These are phyloP conservation scores for Schlechtendalia chinensis DNA, from an alignment of 1,140 invertebrate species.

Conservation along the genomic window DNA sequence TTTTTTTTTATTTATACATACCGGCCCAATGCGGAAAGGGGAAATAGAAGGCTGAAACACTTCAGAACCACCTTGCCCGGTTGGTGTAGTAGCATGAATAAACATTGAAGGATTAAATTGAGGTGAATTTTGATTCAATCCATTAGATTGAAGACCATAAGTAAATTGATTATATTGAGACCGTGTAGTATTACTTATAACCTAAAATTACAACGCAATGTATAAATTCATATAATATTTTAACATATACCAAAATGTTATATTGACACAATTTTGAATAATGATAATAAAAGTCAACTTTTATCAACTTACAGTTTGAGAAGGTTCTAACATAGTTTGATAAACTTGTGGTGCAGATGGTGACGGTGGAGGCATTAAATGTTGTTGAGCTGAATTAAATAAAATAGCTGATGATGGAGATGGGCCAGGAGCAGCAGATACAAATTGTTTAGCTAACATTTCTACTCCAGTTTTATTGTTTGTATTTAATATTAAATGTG, in stretches of 20 bases:
- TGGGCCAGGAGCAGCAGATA: constrained; percentile 40
- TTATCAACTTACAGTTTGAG: constrained; percentile 30
- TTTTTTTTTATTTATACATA: background rate
- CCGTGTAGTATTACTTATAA: constrained; percentile 15
- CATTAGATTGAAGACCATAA: constrained; percentile 43
- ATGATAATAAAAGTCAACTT: too few species aligned
- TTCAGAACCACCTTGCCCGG: constrained; percentile 42
- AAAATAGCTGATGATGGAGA: constrained; percentile 42
- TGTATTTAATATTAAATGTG: constrained; percentile 46
- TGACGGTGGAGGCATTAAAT: constrained; percentile 44
- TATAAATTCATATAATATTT: too few species aligned
- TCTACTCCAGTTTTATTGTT: constrained; percentile 43
- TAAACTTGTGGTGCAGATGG: constrained; percentile 43
- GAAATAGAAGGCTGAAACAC: constrained; percentile 43
- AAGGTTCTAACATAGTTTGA: constrained; percentile 37
- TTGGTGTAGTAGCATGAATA: constrained; percentile 34
- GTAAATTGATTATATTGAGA: constrained; percentile 44
- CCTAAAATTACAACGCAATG: background rate
- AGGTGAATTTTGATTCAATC: constrained; percentile 39
- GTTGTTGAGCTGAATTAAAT: constrained; percentile 41
- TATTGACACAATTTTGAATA: too few species aligned
- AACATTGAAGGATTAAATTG: constrained; percentile 46
- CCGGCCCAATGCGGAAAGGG: constrained; percentile 33
- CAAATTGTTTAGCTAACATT: constrained; percentile 44
- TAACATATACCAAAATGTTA: too few species aligned